These are phyloP conservation scores for Choristoneura rosaceana DNA, from an alignment of 2,888 invertebrate species.

Conservation along the genomic window DNA sequence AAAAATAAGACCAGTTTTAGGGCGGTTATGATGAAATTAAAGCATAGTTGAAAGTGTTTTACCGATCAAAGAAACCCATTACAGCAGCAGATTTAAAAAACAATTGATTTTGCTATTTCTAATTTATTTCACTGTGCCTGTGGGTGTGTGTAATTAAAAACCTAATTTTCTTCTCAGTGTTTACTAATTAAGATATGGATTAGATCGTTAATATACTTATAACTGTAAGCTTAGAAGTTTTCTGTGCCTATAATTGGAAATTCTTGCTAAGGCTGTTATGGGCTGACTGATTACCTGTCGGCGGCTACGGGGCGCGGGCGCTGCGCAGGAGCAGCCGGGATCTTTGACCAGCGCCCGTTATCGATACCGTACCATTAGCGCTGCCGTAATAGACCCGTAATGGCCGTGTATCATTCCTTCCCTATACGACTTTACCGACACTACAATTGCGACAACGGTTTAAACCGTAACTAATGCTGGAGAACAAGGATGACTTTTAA, in stretches of 20 bases:
- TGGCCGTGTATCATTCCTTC: constrained; percentile 9
- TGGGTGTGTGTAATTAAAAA: not conserved
- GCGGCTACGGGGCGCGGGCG: not conserved
- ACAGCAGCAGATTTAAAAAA: not conserved
- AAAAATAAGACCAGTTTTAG: too few species aligned
- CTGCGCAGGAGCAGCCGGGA: constrained; percentile 22
- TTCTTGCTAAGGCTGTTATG: not conserved
- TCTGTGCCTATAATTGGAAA: not conserved
- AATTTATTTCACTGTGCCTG: not conserved
- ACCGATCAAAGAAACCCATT: not conserved
- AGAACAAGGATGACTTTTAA: not conserved
- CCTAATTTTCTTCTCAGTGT: not conserved
- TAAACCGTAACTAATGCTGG: not conserved
- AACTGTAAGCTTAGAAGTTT: not conserved
- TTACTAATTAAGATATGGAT: not conserved
- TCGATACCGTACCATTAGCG: constrained; percentile 21
- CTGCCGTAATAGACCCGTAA: constrained; percentile 3
- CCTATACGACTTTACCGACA: constrained; percentile 2
- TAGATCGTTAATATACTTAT: not conserved
- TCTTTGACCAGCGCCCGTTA: constrained; percentile 28
- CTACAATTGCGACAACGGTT: not conserved
- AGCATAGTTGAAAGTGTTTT: too few species aligned
- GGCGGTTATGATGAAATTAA: too few species aligned
- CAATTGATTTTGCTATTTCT: not conserved
- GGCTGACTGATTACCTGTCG: constrained; percentile 1